A percentile compares a stretch with the other conserved stretches of the same genome.
Conservation (phyloP, 1,140 invertebrate genomes). For the Acromyrmex heyeri region DNA sequence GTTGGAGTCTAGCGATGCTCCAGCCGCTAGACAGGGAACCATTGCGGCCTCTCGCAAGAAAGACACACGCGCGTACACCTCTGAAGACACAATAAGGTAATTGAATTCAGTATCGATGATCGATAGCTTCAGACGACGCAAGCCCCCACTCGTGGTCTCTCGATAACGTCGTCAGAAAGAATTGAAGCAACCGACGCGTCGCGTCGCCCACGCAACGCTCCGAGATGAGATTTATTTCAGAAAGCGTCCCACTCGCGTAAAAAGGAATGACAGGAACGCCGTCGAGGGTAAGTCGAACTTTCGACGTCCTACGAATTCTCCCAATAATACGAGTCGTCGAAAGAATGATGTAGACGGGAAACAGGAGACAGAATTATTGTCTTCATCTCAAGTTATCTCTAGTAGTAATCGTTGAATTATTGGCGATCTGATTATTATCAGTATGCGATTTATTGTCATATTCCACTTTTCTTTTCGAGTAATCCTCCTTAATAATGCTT, state of each 20-base stretch:
- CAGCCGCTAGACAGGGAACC: background rate
- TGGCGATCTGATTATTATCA: background rate
- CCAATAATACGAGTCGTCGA: constrained; percentile 18
- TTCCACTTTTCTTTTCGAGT: background rate
- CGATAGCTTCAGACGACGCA: constrained; percentile 72
- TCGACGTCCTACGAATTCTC: constrained; percentile 34
- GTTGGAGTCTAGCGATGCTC: background rate
- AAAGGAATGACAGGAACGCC: constrained; percentile 38
- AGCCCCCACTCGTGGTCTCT: constrained; percentile 30
- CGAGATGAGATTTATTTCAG: constrained; percentile 58
- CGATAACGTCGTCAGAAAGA: constrained; percentile 60
- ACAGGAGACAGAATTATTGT: constrained; percentile 41
- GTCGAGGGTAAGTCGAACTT: constrained; percentile 34
- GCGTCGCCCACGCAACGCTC: constrained; percentile 65
- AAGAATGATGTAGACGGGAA: constrained; percentile 15
- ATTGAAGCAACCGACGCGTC: constrained; percentile 61
- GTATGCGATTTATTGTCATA: constrained; percentile 5
- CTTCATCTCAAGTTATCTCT: background rate
- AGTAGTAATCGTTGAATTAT: background rate
- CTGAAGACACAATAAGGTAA: constrained; percentile 72
- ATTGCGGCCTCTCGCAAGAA: constrained; percentile 40
- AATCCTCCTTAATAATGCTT: background rate
- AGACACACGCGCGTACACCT: constrained; percentile 65
- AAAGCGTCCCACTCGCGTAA: constrained; percentile 40
- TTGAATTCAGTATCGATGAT: constrained; percentile 76